These are phyloP conservation scores for Drosophila sordidula DNA, from an alignment of 2,888 invertebrate species.

Conservation along the genomic window DNA sequence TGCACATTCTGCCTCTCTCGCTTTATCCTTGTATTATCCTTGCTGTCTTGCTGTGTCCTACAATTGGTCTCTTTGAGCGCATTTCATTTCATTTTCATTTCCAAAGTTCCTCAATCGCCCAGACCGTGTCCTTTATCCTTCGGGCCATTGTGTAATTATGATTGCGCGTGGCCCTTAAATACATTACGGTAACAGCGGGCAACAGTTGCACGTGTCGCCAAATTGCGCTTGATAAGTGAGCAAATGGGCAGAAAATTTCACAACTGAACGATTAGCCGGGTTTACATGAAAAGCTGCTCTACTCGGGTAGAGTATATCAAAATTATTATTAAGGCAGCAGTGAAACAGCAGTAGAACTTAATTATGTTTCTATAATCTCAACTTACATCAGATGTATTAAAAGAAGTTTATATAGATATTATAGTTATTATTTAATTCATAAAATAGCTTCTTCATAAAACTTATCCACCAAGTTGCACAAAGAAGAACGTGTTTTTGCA, in stretches of 20 bases:
- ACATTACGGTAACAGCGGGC: conserved; percentile 21
- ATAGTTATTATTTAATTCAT: too few relatives aligned
- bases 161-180: conserved; percentile 44
- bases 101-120: conserved; percentile 1
- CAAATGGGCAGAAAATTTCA: conserved; percentile 2
- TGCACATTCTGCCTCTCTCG: background rate
- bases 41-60: conserved; percentile 4
- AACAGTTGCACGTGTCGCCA: conserved; percentile 18
- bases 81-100: conserved; percentile 38
- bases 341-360: too few relatives aligned
- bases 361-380: too few relatives aligned
- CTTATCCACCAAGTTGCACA: too few relatives aligned
- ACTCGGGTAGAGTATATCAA: background rate
- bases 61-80: conserved; percentile 8
- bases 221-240: conserved; percentile 6
- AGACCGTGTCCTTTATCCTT: background rate
- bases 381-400: too few relatives aligned
- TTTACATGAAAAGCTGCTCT: background rate
- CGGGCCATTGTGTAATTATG: conserved; percentile 57
- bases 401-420: too few relatives aligned
- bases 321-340: background rate
- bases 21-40: background rate
- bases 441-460: too few relatives aligned
- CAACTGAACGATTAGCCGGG: background rate
- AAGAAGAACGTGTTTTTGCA: too few relatives aligned